phyloP scores from a whole-genome alignment of 2,113 vertebrate genomes.

The Hiodon tergisus region DNA sequence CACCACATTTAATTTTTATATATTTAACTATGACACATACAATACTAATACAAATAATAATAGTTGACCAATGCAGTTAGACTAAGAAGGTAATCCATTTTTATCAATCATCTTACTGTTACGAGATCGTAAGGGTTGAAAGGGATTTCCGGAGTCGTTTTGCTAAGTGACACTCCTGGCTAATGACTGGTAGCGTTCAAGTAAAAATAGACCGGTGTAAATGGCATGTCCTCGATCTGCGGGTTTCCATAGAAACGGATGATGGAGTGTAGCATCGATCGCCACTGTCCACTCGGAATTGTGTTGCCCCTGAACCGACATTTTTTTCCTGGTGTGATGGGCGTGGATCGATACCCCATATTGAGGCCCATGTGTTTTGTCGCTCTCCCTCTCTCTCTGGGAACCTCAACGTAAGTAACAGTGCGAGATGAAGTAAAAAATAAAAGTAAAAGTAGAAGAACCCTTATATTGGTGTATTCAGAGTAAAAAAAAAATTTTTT shows the following conservation, averaged over 20 bases:
- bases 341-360: constrained; percentile 74
- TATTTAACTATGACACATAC: too few relatives aligned
- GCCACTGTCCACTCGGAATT: constrained; percentile 65
- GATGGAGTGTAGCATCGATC: constrained; percentile 79
- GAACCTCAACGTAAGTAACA: constrained; percentile 44
- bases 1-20: too few relatives aligned
- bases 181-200: background rate
- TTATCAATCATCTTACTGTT: background rate
- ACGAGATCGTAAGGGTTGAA: background rate
- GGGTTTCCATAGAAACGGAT: constrained; percentile 75
- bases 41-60: background rate
- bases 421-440: constrained; percentile 32
- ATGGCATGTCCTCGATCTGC: constrained; percentile 63
- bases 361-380: constrained; percentile 60
- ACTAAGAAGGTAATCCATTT: background rate
- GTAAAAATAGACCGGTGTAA: constrained; percentile 58
- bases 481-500: too few relatives aligned
- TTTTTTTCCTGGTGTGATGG: constrained; percentile 69
- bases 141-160: constrained; percentile 2
- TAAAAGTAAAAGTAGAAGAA: constrained; percentile 18
- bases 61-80: background rate
- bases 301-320: constrained; percentile 57
- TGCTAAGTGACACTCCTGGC: background rate
- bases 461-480: background rate
- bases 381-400: constrained; percentile 55